Evolutionary conservation across 2,888 invertebrate species (phyloP).

Genomic region (Scaptomyza caliginosa): DNA sequence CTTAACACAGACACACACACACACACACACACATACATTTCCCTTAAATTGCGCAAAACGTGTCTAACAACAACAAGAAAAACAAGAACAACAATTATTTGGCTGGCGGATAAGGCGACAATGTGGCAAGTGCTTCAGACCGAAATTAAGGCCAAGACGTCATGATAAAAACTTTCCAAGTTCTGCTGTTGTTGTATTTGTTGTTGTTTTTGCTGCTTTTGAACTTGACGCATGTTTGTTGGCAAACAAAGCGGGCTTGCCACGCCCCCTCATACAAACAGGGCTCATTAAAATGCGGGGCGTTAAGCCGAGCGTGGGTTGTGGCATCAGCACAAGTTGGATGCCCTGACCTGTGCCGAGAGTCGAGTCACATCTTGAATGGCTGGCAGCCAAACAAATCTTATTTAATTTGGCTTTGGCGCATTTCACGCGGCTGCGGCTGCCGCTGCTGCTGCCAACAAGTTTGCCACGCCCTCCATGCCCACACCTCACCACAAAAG

Average conservation of each 20-base stretch:
- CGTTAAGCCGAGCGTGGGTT: constrained; percentile 56
- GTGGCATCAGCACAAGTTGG: constrained; percentile 66
- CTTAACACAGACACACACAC: constrained; percentile 53
- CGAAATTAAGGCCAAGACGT: constrained; percentile 72
- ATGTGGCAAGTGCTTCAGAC: constrained; percentile 57
- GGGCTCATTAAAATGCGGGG: constrained; percentile 76
- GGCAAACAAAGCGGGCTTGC: constrained; percentile 66
- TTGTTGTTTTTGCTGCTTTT: constrained; percentile 33
- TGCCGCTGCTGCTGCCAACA: constrained; percentile 49
- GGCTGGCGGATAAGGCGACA: constrained; percentile 57
- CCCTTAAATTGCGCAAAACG: constrained; percentile 41
- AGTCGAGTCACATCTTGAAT: constrained; percentile 57
- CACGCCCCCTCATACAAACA: constrained; percentile 26
- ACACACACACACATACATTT: too few relatives aligned
- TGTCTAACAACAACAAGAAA: constrained; percentile 40
- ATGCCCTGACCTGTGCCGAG: constrained; percentile 52
- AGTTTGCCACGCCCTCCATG: constrained; percentile 24
- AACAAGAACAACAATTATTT: constrained; percentile 42
- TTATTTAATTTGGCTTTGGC: constrained; percentile 78
- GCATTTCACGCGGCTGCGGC: constrained; percentile 63
- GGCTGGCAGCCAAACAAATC: constrained; percentile 76
- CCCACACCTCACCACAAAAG: constrained; percentile 2
- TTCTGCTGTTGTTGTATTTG: too few relatives aligned
- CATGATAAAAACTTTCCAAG: constrained; percentile 70
- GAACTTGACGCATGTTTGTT: constrained; percentile 79